Evolutionary conservation across 1,140 invertebrate genomes (phyloP).

Genomic region (Calycopis cecrops): DNA sequence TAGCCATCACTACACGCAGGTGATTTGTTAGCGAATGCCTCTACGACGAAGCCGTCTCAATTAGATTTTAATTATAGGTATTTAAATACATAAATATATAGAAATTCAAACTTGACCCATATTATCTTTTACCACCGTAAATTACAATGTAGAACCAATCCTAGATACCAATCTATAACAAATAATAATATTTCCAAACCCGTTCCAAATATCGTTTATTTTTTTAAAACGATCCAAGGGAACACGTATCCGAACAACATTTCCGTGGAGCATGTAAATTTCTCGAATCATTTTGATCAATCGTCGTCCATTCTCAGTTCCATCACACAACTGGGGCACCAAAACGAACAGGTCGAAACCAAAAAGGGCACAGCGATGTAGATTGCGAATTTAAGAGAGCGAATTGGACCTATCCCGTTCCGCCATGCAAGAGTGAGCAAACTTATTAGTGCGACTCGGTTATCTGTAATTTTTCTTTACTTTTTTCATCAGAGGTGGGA

Average conservation of each 20-base stretch:
- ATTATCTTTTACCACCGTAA: too few relatives aligned
- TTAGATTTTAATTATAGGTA: too few relatives aligned
- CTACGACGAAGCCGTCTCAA: too few relatives aligned
- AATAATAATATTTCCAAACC: too few relatives aligned
- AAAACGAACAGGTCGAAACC: conserved; percentile 26
- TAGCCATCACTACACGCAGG: too few relatives aligned
- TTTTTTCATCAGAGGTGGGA: conserved; percentile 48
- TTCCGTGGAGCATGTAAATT: conserved; percentile 10
- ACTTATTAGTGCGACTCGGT: conserved; percentile 60
- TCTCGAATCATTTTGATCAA: conserved; percentile 15
- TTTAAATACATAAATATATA: too few relatives aligned
- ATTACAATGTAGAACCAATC: not conserved
- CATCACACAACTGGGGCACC: conserved; percentile 28
- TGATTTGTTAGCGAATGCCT: too few relatives aligned
- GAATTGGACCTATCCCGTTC: conserved; percentile 58
- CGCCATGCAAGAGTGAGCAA: conserved; percentile 60
- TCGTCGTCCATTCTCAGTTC: conserved; percentile 22
- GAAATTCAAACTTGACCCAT: too few relatives aligned
- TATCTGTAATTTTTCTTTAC: conserved; percentile 50
- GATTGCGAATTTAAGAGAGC: conserved; percentile 56
- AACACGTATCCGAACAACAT: not conserved
- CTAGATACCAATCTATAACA: not conserved
- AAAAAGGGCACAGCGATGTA: conserved; percentile 41
- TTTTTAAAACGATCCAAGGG: not conserved
- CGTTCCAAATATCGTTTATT: not conserved